Evolutionary conservation across 2,888 invertebrate species (phyloP).

Genomic region (Ernsta delagoae): DNA sequence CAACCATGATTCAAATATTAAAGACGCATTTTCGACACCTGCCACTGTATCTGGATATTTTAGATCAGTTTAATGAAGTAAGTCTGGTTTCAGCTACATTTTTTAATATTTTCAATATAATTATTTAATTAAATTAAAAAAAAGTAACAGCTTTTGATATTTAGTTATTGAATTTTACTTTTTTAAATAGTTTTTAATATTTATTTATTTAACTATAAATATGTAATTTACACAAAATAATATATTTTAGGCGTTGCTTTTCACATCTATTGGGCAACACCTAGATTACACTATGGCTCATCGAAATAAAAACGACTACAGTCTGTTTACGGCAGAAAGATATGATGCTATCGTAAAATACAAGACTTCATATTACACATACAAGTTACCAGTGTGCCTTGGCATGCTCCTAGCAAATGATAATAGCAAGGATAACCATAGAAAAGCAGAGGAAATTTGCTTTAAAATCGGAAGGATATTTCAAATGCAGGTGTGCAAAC

Average conservation of each 20-base stretch:
- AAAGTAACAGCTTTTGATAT: no score
- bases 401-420: conserved; percentile 92
- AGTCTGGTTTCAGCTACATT: conserved; percentile 44
- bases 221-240: no score
- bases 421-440: conserved; percentile 87
- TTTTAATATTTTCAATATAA: no score
- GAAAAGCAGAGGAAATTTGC: conserved; percentile 90
- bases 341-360: conserved; percentile 93
- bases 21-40: conserved; percentile 88
- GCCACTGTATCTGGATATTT: conserved; percentile 88
- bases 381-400: conserved; percentile 92
- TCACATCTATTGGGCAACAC: conserved; percentile 91
- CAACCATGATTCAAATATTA: conserved; percentile 88
- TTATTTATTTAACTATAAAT: neutral
- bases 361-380: conserved; percentile 95
- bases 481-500: conserved; percentile 90
- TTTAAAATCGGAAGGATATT: conserved; percentile 95
- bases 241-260: conserved; percentile 69
- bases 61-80: conserved; percentile 92
- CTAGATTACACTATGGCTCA: conserved; percentile 89
- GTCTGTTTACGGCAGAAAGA: conserved; percentile 90
- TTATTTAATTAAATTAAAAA: no score
- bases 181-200: no score
- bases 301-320: conserved; percentile 55
- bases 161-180: no score